A percentile compares a stretch with the other conserved stretches of the same genome.
These are phyloP conservation scores for Barnardius zonarius DNA, from an alignment of 2,113 vertebrate species.

Conservation along the genomic window DNA sequence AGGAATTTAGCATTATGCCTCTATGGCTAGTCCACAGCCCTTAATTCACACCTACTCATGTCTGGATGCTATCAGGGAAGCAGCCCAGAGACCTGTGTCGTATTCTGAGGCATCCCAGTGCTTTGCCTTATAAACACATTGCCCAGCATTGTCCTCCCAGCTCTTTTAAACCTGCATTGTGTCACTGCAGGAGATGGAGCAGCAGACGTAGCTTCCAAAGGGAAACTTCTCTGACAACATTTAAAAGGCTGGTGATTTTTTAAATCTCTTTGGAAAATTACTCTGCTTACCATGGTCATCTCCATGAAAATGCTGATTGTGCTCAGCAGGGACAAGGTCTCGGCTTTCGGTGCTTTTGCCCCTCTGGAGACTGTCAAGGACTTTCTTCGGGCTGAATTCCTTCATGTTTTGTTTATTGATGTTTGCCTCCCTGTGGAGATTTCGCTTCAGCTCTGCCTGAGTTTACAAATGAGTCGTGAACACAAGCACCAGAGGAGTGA, in stretches of 20 bases:
- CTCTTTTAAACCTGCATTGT: not conserved
- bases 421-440: slow-evolving; percentile 63
- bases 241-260: not conserved
- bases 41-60: not conserved
- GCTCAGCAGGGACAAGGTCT: slow-evolving; percentile 1
- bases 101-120: rapidly evolving
- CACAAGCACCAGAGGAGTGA: not conserved
- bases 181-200: not conserved
- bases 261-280: not conserved
- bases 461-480: slow-evolving; percentile 59
- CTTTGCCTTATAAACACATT: not conserved
- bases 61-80: not conserved
- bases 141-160: not conserved
- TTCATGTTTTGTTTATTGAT: slow-evolving; percentile 48
- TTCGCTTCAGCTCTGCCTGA: slow-evolving; percentile 68
- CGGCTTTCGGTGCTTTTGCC: not conserved
- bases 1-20: not conserved
- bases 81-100: not conserved
- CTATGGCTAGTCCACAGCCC: not conserved
- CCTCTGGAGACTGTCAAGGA: not conserved
- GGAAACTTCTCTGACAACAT: not conserved
- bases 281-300: slow-evolving; percentile 47
- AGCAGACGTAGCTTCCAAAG: not conserved
- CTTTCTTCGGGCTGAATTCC: slow-evolving; percentile 40
- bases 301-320: slow-evolving; percentile 11